These are phyloP conservation scores for Xenopus borealis DNA, from an alignment of 2,113 vertebrate genomes.

Conservation along the genomic window DNA sequence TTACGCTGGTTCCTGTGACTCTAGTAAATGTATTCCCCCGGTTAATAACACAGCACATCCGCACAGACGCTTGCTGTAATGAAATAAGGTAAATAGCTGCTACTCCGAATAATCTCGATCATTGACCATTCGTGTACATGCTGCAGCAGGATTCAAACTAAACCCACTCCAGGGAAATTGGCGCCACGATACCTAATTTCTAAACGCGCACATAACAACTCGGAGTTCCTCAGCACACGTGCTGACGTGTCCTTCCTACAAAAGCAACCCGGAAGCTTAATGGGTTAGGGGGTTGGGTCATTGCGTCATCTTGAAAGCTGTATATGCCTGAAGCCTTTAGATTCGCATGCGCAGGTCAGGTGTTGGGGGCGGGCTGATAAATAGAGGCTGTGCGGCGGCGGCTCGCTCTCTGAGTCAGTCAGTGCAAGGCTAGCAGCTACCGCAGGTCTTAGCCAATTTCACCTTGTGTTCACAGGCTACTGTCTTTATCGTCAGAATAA, in stretches of 20 bases:
- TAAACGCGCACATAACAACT: constrained; percentile 44
- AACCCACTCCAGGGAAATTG: background rate
- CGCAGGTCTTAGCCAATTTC: constrained; percentile 30
- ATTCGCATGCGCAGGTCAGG: background rate
- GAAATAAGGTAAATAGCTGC: too few species aligned
- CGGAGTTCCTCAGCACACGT: constrained; percentile 44
- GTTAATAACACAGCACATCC: too few species aligned
- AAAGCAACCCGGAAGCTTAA: constrained; percentile 36
- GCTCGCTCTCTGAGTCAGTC: constrained; percentile 38
- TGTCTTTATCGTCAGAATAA: constrained; percentile 50
- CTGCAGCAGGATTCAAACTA: too few species aligned
- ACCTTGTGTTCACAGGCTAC: background rate
- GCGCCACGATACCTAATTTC: constrained; percentile 45
- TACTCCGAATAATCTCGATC: too few species aligned
- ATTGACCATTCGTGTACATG: too few species aligned
- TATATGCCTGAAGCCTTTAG: constrained; percentile 47
- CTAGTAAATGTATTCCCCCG: too few species aligned
- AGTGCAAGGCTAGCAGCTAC: constrained; percentile 12
- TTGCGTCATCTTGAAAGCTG: constrained; percentile 50
- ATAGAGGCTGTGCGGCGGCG: constrained; percentile 35
- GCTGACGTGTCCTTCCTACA: constrained; percentile 84
- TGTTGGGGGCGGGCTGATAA: constrained; percentile 37
- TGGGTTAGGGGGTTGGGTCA: constrained; percentile 67
- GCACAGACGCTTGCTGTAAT: too few species aligned
- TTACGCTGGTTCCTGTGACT: too few species aligned